Evolutionary conservation across 2,113 vertebrate genomes (phyloP).

Genomic region (Lagopus muta): DNA sequence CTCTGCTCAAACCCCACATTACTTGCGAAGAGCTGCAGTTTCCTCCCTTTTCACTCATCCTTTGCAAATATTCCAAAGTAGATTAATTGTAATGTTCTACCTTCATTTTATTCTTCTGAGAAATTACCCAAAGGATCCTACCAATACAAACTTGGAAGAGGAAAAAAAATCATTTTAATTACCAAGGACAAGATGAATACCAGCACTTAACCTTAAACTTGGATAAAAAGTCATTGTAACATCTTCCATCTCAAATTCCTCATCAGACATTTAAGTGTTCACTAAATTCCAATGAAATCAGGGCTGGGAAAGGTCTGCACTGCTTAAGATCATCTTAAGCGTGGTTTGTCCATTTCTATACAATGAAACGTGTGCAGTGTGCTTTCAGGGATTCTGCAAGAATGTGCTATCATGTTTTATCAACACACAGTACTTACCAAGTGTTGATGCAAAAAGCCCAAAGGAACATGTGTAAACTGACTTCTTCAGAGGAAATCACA

Average conservation of each 20-base stretch:
- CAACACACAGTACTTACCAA: background rate
- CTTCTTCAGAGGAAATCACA: background rate
- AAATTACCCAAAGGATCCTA: background rate
- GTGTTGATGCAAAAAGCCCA: slow-evolving; percentile 45
- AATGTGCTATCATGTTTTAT: slow-evolving; percentile 4
- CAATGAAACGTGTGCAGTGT: background rate
- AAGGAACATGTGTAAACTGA: slow-evolving; percentile 21
- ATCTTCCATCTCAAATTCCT: background rate
- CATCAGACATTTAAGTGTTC: background rate
- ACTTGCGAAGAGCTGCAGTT: background rate
- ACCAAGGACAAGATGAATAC: background rate
- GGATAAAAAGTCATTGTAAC: background rate
- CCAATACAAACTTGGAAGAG: background rate
- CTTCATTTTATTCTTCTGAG: background rate
- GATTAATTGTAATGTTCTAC: background rate
- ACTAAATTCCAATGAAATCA: background rate
- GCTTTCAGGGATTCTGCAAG: background rate
- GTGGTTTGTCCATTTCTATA: background rate
- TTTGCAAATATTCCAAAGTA: background rate
- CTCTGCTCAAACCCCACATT: background rate
- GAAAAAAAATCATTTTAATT: background rate
- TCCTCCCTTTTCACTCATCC: background rate
- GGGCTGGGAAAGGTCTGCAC: background rate
- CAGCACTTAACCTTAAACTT: background rate
- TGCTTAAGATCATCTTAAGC: background rate